These are phyloP conservation scores for Gallinago undulata DNA, from an alignment of 2,113 vertebrate species.

Conservation along the genomic window DNA sequence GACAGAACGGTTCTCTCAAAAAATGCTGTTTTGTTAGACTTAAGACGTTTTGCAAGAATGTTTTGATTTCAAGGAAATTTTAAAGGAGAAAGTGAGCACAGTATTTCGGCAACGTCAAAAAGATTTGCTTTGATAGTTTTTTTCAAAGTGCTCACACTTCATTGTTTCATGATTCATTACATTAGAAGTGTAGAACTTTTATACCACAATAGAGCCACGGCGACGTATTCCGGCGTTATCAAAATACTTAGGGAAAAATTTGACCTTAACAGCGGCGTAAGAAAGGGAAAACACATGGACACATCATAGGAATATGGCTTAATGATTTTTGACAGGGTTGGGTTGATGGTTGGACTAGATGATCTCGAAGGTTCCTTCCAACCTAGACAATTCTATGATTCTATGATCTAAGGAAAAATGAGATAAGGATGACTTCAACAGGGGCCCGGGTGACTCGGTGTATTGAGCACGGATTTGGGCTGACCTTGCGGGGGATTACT, in stretches of 20 bases:
- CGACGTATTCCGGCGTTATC: neutral
- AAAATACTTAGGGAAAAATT: neutral
- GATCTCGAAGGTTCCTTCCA: no score
- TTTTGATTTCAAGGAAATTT: constrained; percentile 47
- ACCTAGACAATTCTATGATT: no score
- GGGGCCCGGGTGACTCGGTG: neutral
- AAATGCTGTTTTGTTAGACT: neutral
- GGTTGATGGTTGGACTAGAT: no score
- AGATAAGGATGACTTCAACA: neutral
- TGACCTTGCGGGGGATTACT: neutral
- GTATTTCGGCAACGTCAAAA: neutral
- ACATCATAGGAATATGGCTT: no score
- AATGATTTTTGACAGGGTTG: no score
- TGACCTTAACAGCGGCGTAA: neutral
- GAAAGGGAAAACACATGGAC: neutral
- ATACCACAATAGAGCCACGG: neutral
- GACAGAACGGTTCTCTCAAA: neutral
- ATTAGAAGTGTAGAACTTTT: neutral
- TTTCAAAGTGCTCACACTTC: neutral
- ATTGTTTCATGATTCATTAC: neutral
- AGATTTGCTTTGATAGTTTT: neutral
- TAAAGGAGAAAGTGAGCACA: neutral
- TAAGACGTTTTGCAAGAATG: neutral
- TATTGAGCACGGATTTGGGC: neutral
- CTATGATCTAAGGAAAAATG: neutral